Evolutionary conservation across 2,888 invertebrate genomes (phyloP).

Genomic region (Eupithecia insigniata): DNA sequence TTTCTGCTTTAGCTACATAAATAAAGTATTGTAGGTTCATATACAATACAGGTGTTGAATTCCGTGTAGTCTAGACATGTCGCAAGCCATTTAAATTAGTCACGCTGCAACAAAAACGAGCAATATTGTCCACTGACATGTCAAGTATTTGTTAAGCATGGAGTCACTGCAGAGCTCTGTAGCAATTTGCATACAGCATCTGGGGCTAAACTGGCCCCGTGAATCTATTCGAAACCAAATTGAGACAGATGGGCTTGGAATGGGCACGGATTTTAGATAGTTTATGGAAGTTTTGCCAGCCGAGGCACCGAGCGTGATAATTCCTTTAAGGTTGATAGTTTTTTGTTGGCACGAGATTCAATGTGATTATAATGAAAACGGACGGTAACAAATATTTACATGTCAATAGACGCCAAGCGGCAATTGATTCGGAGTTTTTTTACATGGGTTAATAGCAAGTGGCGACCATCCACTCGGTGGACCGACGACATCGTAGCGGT

Average conservation of each 20-base stretch:
- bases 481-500: too few species aligned
- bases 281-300: neutral
- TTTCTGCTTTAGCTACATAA: neutral
- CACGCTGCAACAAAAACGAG: slow-evolving; percentile 21
- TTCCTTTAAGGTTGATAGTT: too few species aligned
- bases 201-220: neutral
- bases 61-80: slow-evolving; percentile 23
- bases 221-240: neutral
- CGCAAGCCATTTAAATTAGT: slow-evolving; percentile 27
- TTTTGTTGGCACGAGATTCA: too few species aligned
- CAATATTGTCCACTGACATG: slow-evolving; percentile 23
- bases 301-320: too few species aligned
- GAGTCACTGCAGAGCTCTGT: neutral
- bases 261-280: neutral
- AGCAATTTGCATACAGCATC: slow-evolving; percentile 5
- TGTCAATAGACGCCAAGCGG: too few species aligned
- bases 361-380: too few species aligned
- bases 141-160: slow-evolving; percentile 9
- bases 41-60: slow-evolving; percentile 2
- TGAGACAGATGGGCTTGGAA: neutral
- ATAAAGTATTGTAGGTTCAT: neutral
- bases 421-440: too few species aligned
- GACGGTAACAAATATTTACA: too few species aligned
- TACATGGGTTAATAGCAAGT: too few species aligned
- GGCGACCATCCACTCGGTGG: too few species aligned